A percentile compares a stretch with the other conserved stretches of the same genome.
These are phyloP conservation scores for Corythornis vintsioides DNA, from an alignment of 2,113 vertebrate genomes.

Conservation along the genomic window DNA sequence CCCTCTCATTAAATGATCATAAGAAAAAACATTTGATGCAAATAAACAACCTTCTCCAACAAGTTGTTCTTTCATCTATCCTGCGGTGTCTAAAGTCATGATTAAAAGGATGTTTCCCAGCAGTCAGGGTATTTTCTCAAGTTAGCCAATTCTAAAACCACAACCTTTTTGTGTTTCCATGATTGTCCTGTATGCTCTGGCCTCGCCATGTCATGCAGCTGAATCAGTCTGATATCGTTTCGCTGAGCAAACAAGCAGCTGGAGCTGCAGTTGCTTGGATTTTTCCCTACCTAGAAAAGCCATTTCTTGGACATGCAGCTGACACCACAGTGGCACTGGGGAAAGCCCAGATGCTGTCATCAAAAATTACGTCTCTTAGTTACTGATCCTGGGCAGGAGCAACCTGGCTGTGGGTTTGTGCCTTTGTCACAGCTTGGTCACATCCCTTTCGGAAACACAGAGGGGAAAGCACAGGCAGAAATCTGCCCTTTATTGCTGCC, in stretches of 20 bases:
- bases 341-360: neutral
- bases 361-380: neutral
- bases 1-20: neutral
- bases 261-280: neutral
- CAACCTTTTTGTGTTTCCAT: neutral
- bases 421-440: accelerated
- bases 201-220: neutral
- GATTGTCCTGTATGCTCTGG: neutral
- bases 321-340: accelerated
- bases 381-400: neutral
- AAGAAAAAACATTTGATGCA: neutral
- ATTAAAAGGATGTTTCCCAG: neutral
- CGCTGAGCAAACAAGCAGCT: neutral
- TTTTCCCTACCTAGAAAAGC: neutral
- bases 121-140: neutral
- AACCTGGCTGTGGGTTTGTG: neutral
- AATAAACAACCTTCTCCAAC: neutral
- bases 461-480: neutral
- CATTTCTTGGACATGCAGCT: neutral
- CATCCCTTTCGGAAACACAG: accelerated
- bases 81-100: neutral
- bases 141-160: neutral
- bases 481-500: neutral
- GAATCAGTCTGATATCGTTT: neutral
- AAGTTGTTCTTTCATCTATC: neutral